Conservation (phyloP, 2,797 vertebrate species). For the Siniperca undulata region DNA sequence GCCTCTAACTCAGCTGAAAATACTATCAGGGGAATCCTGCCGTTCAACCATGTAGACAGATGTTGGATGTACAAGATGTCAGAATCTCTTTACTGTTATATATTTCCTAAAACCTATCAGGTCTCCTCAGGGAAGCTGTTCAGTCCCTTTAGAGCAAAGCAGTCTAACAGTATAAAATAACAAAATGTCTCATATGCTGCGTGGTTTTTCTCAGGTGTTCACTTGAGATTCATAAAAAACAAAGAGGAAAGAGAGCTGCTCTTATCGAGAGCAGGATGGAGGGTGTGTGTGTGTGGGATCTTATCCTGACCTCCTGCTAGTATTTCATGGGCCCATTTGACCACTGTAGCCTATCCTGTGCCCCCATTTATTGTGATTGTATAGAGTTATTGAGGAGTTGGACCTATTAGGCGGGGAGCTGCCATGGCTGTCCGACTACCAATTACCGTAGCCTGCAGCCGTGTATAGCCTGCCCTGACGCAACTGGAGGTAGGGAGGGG, state of each 20-base stretch:
- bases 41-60: conserved; percentile 78
- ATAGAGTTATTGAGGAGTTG: conserved; percentile 84
- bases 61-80: conserved; percentile 78
- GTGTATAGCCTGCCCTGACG: conserved; percentile 69
- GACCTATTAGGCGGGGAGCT: conserved; percentile 85
- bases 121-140: conserved; percentile 68
- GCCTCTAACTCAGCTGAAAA: conserved; percentile 55
- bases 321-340: conserved; percentile 82
- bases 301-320: conserved; percentile 69
- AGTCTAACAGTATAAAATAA: conserved; percentile 62
- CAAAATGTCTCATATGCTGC: conserved; percentile 50
- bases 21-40: conserved; percentile 70
- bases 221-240: conserved; percentile 67
- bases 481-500: conserved; percentile 66
- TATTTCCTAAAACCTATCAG: conserved; percentile 74
- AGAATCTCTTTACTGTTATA: conserved; percentile 71
- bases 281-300: conserved; percentile 35
- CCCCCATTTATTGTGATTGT: conserved; percentile 84
- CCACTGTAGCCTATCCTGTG: conserved; percentile 74
- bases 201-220: conserved; percentile 62
- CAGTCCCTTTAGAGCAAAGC: conserved; percentile 61
- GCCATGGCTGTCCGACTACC: conserved; percentile 80
- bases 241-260: conserved; percentile 32
- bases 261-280: conserved; percentile 24
- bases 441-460: conserved; percentile 83